Evolutionary conservation across 2,888 invertebrate species (phyloP).

Genomic region (Parochlus steinenii): DNA sequence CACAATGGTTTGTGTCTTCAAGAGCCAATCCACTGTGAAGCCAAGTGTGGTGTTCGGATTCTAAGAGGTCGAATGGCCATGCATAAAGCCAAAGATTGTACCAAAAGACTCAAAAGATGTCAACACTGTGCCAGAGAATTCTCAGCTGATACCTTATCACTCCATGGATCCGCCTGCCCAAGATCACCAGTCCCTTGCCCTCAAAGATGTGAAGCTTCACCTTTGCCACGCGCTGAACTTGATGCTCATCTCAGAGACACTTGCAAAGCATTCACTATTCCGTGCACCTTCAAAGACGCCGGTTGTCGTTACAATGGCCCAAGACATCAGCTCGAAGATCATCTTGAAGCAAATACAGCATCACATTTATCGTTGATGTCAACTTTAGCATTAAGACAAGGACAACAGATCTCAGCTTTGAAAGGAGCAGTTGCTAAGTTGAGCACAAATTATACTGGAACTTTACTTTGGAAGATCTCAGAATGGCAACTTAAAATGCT

Average conservation of each 20-base stretch:
- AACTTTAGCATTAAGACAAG: slow-evolving; percentile 68
- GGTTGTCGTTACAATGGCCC: slow-evolving; percentile 86
- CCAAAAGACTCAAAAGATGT: slow-evolving; percentile 73
- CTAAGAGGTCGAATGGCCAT: slow-evolving; percentile 69
- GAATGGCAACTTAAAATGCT: slow-evolving; percentile 77
- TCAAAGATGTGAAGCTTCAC: slow-evolving; percentile 61
- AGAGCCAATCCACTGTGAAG: slow-evolving; percentile 88
- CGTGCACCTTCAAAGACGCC: slow-evolving; percentile 75
- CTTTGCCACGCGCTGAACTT: slow-evolving; percentile 69
- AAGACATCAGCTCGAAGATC: slow-evolving; percentile 65
- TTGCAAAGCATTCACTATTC: slow-evolving; percentile 62
- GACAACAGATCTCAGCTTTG: slow-evolving; percentile 68
- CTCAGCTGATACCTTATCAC: slow-evolving; percentile 70
- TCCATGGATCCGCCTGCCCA: slow-evolving; percentile 70
- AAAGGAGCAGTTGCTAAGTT: slow-evolving; percentile 63
- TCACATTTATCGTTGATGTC: slow-evolving; percentile 74
- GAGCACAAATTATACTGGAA: slow-evolving; percentile 69
- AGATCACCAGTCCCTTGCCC: slow-evolving; percentile 80
- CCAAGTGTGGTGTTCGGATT: slow-evolving; percentile 81
- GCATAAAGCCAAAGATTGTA: slow-evolving; percentile 77
- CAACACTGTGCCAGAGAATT: slow-evolving; percentile 74
- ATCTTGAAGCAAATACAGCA: slow-evolving; percentile 67
- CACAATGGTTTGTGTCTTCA: slow-evolving; percentile 75
- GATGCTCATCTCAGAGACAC: slow-evolving; percentile 75
- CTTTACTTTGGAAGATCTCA: slow-evolving; percentile 78